Conservation (phyloP, 2,113 vertebrate species). For the Podarcis raffonei region DNA sequence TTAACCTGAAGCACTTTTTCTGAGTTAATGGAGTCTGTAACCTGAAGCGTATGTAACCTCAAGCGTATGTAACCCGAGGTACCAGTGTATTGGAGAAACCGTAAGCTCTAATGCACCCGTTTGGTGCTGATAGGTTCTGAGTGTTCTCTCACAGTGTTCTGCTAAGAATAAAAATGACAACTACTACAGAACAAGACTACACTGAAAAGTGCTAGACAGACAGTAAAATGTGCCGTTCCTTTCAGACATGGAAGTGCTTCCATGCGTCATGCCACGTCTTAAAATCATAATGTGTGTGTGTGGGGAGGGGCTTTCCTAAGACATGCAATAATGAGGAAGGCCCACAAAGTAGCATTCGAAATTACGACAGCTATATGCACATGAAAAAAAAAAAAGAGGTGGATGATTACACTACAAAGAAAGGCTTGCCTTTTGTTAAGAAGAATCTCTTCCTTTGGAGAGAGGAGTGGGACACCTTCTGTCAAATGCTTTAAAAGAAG, state of each 20-base stretch:
- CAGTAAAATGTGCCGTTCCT: background rate
- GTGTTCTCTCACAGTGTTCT: background rate
- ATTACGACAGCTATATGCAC: constrained; percentile 7
- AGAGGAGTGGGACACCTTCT: constrained; percentile 13
- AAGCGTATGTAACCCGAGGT: too few relatives aligned
- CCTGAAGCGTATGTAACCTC: too few relatives aligned
- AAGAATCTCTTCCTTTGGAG: constrained; percentile 13
- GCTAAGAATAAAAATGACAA: background rate
- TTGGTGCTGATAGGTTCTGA: background rate
- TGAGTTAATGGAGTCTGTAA: too few relatives aligned
- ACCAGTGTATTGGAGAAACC: background rate
- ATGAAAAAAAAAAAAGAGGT: background rate
- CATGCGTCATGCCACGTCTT: too few relatives aligned
- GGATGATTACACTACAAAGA: background rate
- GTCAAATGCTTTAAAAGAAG: background rate
- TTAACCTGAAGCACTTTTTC: too few relatives aligned
- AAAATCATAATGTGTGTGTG: background rate
- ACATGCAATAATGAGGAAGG: background rate
- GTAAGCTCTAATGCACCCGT: background rate
- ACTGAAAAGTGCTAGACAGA: background rate
- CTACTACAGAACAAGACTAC: background rate
- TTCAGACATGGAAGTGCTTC: background rate
- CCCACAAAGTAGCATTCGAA: background rate
- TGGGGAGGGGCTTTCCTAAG: background rate
- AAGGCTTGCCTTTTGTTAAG: constrained; percentile 7